Percentiles rank a stretch among this genome's conserved stretches.
These are phyloP conservation scores for Vimba vimba DNA, from an alignment of 2,113 vertebrate genomes.

Conservation along the genomic window DNA sequence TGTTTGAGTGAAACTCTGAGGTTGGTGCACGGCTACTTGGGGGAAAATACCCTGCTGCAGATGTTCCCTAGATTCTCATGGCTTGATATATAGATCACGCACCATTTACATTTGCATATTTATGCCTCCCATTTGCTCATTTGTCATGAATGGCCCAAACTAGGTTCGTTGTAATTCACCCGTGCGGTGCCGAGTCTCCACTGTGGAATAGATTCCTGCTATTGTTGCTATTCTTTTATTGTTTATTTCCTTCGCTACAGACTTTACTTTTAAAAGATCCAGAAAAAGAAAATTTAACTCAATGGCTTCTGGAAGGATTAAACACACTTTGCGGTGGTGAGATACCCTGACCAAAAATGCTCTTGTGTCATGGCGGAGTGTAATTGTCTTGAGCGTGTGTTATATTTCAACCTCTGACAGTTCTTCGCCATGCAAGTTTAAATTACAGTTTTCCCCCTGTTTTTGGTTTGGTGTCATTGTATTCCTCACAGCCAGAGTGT, in stretches of 20 bases:
- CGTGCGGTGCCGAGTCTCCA: neutral
- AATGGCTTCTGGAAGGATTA: constrained; percentile 12
- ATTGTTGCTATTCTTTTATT: neutral
- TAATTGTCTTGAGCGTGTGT: constrained; percentile 48
- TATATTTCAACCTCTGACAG: constrained; percentile 57
- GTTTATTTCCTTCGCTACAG: neutral
- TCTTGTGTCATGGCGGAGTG: constrained; percentile 41
- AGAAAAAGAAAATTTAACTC: constrained; percentile 4
- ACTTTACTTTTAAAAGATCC: constrained; percentile 11
- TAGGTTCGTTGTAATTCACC: constrained; percentile 24
- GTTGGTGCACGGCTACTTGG: constrained; percentile 38
- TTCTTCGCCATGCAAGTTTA: constrained; percentile 49
- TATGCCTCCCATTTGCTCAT: constrained; percentile 48
- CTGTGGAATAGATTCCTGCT: neutral
- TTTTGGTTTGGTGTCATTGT: constrained; percentile 57
- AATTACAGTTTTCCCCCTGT: constrained; percentile 50
- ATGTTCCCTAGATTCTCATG: constrained; percentile 51
- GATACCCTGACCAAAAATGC: constrained; percentile 33
- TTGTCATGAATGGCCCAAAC: constrained; percentile 33
- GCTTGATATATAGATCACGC: constrained; percentile 41
- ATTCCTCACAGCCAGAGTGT: constrained; percentile 36
- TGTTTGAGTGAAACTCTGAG: constrained; percentile 40
- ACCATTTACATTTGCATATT: constrained; percentile 53
- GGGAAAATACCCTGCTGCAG: constrained; percentile 39
- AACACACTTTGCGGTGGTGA: constrained; percentile 48